Evolutionary conservation across 2,797 vertebrate species (phyloP).

Genomic region (Morelia viridis): DNA sequence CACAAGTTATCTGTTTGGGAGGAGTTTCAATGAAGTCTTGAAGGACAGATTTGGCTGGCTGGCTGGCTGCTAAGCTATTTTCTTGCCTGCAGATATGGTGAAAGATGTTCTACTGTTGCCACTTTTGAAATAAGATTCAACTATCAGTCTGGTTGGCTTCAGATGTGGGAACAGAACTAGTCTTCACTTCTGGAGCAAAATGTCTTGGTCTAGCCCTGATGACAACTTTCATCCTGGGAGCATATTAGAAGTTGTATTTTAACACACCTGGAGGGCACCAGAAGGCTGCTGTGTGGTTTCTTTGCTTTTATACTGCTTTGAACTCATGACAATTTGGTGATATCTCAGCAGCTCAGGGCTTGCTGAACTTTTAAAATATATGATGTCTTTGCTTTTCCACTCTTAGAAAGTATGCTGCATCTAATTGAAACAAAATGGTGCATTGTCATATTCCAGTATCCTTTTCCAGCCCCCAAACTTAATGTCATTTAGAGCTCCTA

Average conservation of each 20-base stretch:
- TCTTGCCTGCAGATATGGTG: not conserved
- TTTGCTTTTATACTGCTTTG: slow-evolving; percentile 36
- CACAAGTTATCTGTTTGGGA: not conserved
- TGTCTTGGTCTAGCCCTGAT: not conserved
- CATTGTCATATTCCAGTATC: not conserved
- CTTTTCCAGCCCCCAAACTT: not conserved
- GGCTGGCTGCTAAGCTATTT: not conserved
- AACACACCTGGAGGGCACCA: not conserved
- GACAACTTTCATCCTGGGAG: not conserved
- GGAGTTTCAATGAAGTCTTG: not conserved
- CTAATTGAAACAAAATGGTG: not conserved
- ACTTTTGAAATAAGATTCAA: not conserved
- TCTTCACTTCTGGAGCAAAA: not conserved
- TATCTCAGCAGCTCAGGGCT: slow-evolving; percentile 7
- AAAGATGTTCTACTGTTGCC: not conserved
- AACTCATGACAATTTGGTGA: not conserved
- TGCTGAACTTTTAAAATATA: slow-evolving; percentile 29
- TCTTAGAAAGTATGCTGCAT: not conserved
- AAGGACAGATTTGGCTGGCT: not conserved
- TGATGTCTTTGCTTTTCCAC: slow-evolving; percentile 1
- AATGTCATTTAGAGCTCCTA: not conserved
- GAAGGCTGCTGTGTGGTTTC: not conserved
- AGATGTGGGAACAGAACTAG: not conserved
- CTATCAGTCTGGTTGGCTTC: not conserved
- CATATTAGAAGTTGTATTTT: not conserved